Evolutionary conservation across 2,113 vertebrate genomes (phyloP).

Genomic region (Sinocyclocheilus maitianheensis): DNA sequence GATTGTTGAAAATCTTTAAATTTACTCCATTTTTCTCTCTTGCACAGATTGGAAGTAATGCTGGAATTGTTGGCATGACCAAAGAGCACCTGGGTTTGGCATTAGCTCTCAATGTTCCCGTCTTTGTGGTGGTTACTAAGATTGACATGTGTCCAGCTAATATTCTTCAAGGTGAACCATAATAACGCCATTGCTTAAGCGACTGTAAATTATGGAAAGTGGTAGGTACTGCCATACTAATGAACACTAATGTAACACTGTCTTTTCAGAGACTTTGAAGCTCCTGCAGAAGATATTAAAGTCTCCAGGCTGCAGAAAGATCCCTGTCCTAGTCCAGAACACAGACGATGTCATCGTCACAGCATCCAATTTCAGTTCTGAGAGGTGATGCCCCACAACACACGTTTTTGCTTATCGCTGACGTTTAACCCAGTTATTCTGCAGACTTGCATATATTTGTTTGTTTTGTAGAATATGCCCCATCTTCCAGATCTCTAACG

Average conservation of each 20-base stretch:
- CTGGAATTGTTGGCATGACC: conserved; percentile 98
- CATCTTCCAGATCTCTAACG: conserved; percentile 98
- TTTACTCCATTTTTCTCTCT: not conserved
- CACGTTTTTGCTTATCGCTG: not conserved
- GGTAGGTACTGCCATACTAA: not conserved
- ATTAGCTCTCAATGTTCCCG: conserved; percentile 93
- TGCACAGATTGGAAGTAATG: conserved; percentile 93
- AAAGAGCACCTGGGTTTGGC: conserved; percentile 97
- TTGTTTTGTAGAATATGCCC: conserved; percentile 89
- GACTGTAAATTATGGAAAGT: not conserved
- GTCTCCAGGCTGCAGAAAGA: conserved; percentile 97
- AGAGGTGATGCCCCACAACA: conserved; percentile 78
- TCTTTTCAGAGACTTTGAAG: conserved; percentile 89
- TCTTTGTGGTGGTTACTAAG: conserved; percentile 98
- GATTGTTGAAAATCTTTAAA: not conserved
- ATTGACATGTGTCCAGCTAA: conserved; percentile 99
- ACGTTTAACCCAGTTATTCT: not conserved
- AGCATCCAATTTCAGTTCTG: conserved; percentile 98
- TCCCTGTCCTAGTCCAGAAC: conserved; percentile 96
- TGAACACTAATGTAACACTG: not conserved
- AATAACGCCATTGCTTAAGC: conserved; percentile 9
- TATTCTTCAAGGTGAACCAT: conserved; percentile 90
- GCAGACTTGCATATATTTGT: not conserved
- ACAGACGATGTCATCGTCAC: conserved; percentile 98
- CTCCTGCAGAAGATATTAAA: conserved; percentile 95